Conservation (phyloP, 2,797 vertebrate species). For the Peromyscus attwateri region DNA sequence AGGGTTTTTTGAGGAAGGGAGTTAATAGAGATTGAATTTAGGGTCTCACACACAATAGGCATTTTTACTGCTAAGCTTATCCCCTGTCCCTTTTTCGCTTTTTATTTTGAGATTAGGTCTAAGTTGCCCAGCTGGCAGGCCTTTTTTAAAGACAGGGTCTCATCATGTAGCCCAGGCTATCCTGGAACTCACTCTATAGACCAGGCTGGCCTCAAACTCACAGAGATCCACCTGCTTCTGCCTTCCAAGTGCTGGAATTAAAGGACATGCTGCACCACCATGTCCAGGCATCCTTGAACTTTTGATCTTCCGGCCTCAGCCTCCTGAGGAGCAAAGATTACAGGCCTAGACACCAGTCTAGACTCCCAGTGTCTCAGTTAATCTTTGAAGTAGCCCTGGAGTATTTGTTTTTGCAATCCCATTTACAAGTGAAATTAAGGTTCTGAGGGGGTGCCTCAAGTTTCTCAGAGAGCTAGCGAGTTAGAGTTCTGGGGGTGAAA, state of each 20-base stretch:
- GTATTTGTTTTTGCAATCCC: neutral
- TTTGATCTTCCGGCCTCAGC: neutral
- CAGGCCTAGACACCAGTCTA: neutral
- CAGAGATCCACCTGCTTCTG: neutral
- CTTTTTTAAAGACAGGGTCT: neutral
- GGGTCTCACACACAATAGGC: neutral
- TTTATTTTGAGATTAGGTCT: neutral
- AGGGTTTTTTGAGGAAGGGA: neutral
- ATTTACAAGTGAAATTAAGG: slow-evolving; percentile 7
- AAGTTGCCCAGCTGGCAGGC: neutral
- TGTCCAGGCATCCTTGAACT: neutral
- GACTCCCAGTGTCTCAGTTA: neutral
- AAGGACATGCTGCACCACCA: neutral
- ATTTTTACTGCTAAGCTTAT: neutral
- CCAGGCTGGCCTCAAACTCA: neutral
- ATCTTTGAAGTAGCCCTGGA: neutral
- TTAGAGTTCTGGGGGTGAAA: neutral
- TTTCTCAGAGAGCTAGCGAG: neutral
- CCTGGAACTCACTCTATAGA: neutral
- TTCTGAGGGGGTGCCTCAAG: neutral
- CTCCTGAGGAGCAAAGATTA: neutral
- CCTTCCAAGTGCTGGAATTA: neutral
- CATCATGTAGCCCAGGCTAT: neutral
- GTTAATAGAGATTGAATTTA: neutral
- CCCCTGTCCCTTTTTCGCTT: neutral